Percentiles rank a stretch among this genome's conserved stretches.
Conservation (phyloP, 2,888 invertebrate species). For the Latrodectus hesperus region DNA sequence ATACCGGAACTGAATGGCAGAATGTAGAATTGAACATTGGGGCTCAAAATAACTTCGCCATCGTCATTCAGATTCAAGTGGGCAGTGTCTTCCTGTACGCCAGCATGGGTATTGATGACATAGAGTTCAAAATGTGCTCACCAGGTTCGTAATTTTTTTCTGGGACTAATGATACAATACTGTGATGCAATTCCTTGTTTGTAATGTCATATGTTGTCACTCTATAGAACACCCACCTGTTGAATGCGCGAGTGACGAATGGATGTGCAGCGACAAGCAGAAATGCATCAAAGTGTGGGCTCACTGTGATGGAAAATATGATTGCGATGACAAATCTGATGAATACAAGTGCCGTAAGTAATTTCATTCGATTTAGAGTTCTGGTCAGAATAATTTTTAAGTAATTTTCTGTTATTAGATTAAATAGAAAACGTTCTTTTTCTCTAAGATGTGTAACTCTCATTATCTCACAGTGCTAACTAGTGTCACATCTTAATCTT, state of each 20-base stretch:
- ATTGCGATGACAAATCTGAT: constrained; percentile 64
- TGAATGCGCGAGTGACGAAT: constrained; percentile 44
- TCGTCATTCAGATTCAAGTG: constrained; percentile 21
- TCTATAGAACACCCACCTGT: constrained; percentile 34
- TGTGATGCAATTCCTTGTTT: background rate
- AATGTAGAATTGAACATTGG: constrained; percentile 21
- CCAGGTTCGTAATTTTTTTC: constrained; percentile 16
- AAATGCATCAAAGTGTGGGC: constrained; percentile 65
- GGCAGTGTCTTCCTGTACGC: constrained; percentile 3
- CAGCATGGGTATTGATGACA: constrained; percentile 58
- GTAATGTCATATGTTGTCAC: background rate
- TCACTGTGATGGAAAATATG: constrained; percentile 56
- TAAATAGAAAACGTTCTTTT: too few relatives aligned
- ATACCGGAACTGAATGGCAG: constrained; percentile 17
- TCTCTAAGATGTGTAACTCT: too few relatives aligned
- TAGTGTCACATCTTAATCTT: too few relatives aligned
- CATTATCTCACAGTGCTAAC: too few relatives aligned
- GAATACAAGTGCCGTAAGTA: constrained; percentile 67
- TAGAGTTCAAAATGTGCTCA: constrained; percentile 41
- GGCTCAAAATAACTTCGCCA: constrained; percentile 34
- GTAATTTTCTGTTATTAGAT: too few relatives aligned
- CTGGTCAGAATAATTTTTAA: background rate
- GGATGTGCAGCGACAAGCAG: constrained; percentile 41
- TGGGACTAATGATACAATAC: background rate
- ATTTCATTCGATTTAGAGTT: background rate